These are phyloP conservation scores for Trematocara marginatum DNA, from an alignment of 2,113 vertebrate genomes.

Conservation along the genomic window DNA sequence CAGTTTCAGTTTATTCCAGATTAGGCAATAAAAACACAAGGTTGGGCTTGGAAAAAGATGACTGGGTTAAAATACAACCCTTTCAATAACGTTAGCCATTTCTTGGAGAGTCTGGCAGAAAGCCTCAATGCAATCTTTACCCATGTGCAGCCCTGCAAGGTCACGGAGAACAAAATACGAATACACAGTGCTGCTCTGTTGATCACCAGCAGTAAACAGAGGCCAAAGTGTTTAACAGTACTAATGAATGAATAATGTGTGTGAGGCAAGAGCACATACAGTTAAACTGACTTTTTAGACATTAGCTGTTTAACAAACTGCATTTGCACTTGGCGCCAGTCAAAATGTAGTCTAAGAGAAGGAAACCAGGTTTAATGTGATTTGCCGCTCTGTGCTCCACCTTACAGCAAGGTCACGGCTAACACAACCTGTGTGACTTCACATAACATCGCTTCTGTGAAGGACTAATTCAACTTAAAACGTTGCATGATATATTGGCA, in stretches of 20 bases:
- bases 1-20: neutral
- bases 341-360: conserved; percentile 3
- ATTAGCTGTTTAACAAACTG: conserved; percentile 44
- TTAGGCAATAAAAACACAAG: neutral
- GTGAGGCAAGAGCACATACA: conserved; percentile 25
- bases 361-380: conserved; percentile 6
- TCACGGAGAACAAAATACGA: conserved; percentile 38
- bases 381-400: neutral
- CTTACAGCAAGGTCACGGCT: neutral
- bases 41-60: neutral
- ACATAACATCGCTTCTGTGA: conserved; percentile 19
- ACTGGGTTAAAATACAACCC: neutral
- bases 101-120: neutral
- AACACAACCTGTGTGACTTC: conserved; percentile 35
- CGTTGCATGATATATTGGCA: neutral
- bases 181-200: conserved; percentile 43
- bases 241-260: conserved; percentile 53
- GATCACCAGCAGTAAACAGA: conserved; percentile 37
- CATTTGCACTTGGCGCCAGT: conserved; percentile 55
- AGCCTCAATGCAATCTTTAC: neutral
- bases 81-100: neutral
- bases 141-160: conserved; percentile 34
- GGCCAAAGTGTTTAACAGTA: conserved; percentile 51
- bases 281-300: conserved; percentile 33
- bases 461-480: neutral